These are phyloP conservation scores for Chloropsis hardwickii DNA, from an alignment of 2,113 vertebrate genomes.

Conservation along the genomic window DNA sequence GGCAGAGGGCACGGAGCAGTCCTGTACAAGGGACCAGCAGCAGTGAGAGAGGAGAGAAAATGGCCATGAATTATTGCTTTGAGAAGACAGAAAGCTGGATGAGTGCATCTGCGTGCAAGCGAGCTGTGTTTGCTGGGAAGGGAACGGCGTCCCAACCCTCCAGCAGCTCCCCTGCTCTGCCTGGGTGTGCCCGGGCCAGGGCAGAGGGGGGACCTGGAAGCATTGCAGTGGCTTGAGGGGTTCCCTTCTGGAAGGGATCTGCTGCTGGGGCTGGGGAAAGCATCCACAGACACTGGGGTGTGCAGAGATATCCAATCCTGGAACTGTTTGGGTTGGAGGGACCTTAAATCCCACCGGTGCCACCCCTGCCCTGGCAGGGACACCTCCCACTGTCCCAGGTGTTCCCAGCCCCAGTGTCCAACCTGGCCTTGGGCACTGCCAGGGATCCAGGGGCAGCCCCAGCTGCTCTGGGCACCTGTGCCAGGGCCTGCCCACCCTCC, in stretches of 20 bases:
- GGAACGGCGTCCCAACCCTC: neutral
- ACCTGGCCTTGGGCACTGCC: neutral
- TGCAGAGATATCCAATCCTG: neutral
- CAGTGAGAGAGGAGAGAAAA: neutral
- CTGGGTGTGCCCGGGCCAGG: neutral
- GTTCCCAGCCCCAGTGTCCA: neutral
- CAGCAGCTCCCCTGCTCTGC: neutral
- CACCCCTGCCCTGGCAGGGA: neutral
- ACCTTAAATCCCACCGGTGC: rapidly evolving
- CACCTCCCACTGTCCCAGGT: neutral
- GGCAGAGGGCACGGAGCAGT: neutral
- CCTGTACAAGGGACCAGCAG: too few relatives aligned
- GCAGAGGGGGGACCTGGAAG: neutral
- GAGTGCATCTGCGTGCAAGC: neutral
- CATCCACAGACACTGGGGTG: neutral
- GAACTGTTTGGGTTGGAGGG: neutral
- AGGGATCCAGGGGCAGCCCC: neutral
- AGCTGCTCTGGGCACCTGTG: neutral
- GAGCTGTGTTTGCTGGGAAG: neutral
- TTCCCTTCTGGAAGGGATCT: neutral
- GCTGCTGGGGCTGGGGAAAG: neutral
- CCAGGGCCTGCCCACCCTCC: neutral
- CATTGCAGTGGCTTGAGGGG: neutral
- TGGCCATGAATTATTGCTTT: neutral
- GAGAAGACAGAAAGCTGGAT: neutral